Evolutionary conservation across 2,797 vertebrate species (phyloP).

Genomic region (Neoniphon sammara): DNA sequence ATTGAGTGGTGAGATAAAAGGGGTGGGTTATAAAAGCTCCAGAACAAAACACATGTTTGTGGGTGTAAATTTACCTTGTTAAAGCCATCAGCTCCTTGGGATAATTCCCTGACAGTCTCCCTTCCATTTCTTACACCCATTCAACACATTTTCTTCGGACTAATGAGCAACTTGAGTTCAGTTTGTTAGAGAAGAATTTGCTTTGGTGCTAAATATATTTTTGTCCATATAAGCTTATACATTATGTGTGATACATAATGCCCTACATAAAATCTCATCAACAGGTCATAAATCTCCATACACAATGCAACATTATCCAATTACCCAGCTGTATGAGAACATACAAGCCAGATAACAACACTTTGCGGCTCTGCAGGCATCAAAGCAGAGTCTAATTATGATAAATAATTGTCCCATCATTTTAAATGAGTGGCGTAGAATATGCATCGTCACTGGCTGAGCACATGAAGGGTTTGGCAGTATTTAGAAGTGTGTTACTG

Average conservation of each 20-base stretch:
- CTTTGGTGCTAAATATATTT: not conserved
- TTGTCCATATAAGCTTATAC: not conserved
- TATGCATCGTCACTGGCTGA: slow-evolving; percentile 51
- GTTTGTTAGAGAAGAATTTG: not conserved
- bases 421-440: slow-evolving; percentile 49
- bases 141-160: not conserved
- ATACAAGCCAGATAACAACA: slow-evolving; percentile 4
- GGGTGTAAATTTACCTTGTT: not conserved
- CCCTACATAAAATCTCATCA: not conserved
- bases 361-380: slow-evolving; percentile 36
- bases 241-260: not conserved
- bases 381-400: slow-evolving; percentile 45
- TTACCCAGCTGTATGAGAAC: slow-evolving; percentile 2
- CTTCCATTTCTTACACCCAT: not conserved
- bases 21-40: not conserved
- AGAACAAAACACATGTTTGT: slow-evolving; percentile 4
- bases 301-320: not conserved
- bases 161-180: not conserved
- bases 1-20: not conserved
- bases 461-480: slow-evolving; percentile 59
- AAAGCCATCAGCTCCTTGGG: not conserved
- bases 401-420: slow-evolving; percentile 54
- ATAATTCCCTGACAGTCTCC: not conserved
- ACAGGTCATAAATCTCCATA: not conserved
- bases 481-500: slow-evolving; percentile 41